phyloP scores from a whole-genome alignment of 2,797 vertebrate genomes.

The Sebastes flavidus region DNA sequence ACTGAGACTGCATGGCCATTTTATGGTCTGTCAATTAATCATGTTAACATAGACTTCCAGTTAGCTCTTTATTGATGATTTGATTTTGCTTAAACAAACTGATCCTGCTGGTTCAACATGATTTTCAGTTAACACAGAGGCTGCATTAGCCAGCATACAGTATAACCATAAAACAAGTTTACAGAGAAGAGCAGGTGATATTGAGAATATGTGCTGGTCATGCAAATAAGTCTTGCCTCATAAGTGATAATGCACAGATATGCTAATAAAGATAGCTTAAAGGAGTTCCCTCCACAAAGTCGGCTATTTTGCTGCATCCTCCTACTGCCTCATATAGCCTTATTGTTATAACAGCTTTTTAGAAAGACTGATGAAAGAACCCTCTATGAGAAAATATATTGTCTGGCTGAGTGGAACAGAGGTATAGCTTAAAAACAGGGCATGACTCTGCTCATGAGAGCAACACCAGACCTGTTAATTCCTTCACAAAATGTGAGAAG shows the following conservation, averaged over 20 bases:
- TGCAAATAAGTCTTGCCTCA: not conserved
- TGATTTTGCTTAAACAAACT: not conserved
- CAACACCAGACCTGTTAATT: slow-evolving; percentile 9
- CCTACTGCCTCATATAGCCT: not conserved
- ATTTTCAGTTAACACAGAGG: not conserved
- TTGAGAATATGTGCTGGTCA: not conserved
- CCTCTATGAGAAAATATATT: not conserved
- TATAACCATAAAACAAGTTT: not conserved
- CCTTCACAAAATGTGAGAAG: slow-evolving; percentile 14
- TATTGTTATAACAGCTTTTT: slow-evolving; percentile 5
- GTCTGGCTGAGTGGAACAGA: slow-evolving; percentile 2
- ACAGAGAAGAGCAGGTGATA: not conserved
- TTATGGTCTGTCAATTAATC: not conserved
- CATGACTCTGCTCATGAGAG: slow-evolving; percentile 1
- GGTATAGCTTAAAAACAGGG: not conserved
- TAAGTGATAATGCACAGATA: not conserved
- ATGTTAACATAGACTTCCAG: not conserved
- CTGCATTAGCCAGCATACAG: not conserved
- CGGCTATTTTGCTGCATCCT: not conserved
- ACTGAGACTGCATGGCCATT: not conserved
- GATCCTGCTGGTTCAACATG: not conserved
- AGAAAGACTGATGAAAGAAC: slow-evolving; percentile 2
- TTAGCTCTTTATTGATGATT: not conserved
- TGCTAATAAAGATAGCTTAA: not conserved
- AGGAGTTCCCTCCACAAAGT: not conserved